Evolutionary conservation across 2,113 vertebrate species (phyloP).

Genomic region (Zapornia atra): DNA sequence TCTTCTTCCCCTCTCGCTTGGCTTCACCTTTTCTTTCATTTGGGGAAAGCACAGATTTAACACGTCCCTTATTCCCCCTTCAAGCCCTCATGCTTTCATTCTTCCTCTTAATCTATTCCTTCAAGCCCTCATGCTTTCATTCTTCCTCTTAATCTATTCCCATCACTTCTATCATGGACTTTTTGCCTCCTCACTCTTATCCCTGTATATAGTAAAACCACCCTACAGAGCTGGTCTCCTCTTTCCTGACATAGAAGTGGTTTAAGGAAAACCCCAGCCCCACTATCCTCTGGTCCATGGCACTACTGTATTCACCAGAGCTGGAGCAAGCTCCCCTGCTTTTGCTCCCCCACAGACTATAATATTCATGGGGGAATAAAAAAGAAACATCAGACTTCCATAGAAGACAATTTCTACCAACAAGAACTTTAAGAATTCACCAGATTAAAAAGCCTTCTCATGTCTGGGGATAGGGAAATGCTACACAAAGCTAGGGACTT

Average conservation of each 20-base stretch:
- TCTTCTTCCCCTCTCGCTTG: background rate
- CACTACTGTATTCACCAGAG: background rate
- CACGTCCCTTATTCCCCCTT: background rate
- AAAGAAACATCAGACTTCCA: background rate
- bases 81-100: background rate
- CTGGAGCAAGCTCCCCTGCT: background rate
- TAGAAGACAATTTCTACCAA: background rate
- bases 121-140: background rate
- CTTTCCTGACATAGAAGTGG: background rate
- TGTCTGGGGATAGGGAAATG: background rate
- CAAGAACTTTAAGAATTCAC: background rate
- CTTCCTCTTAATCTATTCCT: background rate
- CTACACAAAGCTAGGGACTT: background rate
- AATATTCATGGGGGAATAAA: background rate
- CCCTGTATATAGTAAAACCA: background rate
- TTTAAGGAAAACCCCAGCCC: background rate
- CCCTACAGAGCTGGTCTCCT: background rate
- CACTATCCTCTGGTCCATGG: background rate
- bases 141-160: background rate
- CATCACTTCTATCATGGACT: background rate
- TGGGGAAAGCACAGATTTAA: background rate
- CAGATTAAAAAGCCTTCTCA: background rate
- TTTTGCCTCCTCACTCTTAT: background rate
- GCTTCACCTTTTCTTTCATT: background rate
- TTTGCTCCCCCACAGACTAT: background rate